These are phyloP conservation scores for Rhadinocentrus ornatus DNA, from an alignment of 2,797 vertebrate genomes.

Conservation along the genomic window DNA sequence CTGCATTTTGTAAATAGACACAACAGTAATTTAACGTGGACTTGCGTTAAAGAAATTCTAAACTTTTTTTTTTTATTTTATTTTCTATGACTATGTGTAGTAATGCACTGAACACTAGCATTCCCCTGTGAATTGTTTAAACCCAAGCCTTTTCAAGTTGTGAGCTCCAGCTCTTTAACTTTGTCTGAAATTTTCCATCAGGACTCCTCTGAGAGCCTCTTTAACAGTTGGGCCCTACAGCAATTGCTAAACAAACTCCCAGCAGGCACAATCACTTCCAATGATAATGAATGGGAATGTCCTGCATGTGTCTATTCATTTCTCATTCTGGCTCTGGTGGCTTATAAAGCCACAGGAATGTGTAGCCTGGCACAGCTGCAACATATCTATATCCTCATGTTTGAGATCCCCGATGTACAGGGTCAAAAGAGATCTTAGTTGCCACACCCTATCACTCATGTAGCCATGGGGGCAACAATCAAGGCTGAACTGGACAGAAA, in stretches of 20 bases:
- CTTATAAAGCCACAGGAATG: conserved; percentile 52
- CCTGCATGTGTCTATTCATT: conserved; percentile 70
- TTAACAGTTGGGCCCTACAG: conserved; percentile 55
- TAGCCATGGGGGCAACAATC: conserved; percentile 87
- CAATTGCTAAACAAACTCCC: conserved; percentile 68
- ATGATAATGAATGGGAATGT: conserved; percentile 78
- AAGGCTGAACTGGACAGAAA: conserved; percentile 86
- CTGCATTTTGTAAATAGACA: conserved; percentile 1
- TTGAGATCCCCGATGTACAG: conserved; percentile 53
- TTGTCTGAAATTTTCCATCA: conserved; percentile 56
- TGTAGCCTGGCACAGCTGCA: conserved; percentile 34
- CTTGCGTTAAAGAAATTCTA: not conserved
- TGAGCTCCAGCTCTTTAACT: conserved; percentile 59
- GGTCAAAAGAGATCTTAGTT: conserved; percentile 51
- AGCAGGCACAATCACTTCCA: conserved; percentile 64
- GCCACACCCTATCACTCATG: conserved; percentile 87
- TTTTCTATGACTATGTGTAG: conserved; percentile 35
- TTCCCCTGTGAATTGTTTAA: conserved; percentile 48
- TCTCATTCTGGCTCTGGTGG: conserved; percentile 59
- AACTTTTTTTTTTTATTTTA: conserved; percentile 26
- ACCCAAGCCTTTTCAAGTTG: conserved; percentile 45
- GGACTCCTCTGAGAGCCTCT: conserved; percentile 57
- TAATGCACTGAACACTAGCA: conserved; percentile 49
- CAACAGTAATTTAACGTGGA: not conserved
- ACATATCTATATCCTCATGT: conserved; percentile 57